Evolutionary conservation across 2,113 vertebrate species (phyloP).

Genomic region (Galbula dea): DNA sequence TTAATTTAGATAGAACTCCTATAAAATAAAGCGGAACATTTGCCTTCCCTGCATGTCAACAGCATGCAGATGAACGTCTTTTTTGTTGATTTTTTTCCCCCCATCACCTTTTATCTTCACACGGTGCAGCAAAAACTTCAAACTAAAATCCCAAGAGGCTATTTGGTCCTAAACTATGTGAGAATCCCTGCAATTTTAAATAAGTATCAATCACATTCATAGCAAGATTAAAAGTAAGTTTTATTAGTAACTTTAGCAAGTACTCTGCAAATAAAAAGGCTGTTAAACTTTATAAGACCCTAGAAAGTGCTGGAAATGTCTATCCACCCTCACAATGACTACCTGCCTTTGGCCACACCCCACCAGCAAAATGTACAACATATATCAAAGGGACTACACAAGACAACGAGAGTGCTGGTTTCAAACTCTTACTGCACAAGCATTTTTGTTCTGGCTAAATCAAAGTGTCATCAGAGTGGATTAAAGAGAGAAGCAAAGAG

Average conservation of each 20-base stretch:
- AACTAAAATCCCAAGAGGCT: neutral
- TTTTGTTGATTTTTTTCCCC: too few species aligned
- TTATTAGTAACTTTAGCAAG: neutral
- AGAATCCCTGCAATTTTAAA: neutral
- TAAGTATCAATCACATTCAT: neutral
- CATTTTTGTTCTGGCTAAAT: constrained; percentile 59
- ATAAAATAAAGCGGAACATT: neutral
- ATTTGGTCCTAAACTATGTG: neutral
- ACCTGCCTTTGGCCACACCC: neutral
- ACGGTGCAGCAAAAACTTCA: neutral
- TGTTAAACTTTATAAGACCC: constrained; percentile 9
- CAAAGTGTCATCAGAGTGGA: constrained; percentile 63
- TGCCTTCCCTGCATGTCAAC: neutral
- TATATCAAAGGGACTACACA: neutral
- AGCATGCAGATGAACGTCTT: neutral
- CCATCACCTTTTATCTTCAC: neutral
- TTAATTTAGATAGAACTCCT: neutral
- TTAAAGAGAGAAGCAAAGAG: constrained; percentile 56
- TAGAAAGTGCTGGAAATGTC: neutral
- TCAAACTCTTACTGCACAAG: neutral
- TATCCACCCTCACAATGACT: neutral
- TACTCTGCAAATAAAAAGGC: neutral
- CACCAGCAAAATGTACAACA: neutral
- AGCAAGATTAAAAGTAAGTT: neutral
- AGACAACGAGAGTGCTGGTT: constrained; percentile 6